Base-by-base conservation (phyloP, 2,113 vertebrate genomes). In the Neomonachus schauinslandi region DNA sequence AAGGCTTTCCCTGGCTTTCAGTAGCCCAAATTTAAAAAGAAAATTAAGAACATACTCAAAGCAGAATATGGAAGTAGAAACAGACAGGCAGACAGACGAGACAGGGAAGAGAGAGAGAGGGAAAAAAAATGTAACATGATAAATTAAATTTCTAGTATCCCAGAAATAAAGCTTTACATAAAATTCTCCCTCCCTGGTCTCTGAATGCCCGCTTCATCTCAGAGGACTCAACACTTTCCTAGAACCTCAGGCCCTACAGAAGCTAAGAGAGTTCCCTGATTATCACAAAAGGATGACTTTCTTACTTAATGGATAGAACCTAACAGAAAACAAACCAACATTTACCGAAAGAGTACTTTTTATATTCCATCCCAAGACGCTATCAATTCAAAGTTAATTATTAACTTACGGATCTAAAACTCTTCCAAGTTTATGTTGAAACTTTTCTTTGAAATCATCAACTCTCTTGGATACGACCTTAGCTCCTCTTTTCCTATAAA, bases 361-460 rank as follows among this genome's bases (percentile, higher is more conserved):
- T 63, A 76, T 59, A 76, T 57, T 80, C 2, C 4, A 53, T 82
- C 28, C 88, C 97, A 94, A 84, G 3, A 39, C 65, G 36, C 18
- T 84, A 65, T 94, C 92, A 77, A 77, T 84, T 77, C 21, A 19
- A 88, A 96, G 5, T 80, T 51, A 80, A 57, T 80, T 18, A 36
- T 94, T 95, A 94, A 99, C 99, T 98, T 98, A 99, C 99, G 96
- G 98, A 98, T 98, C 98, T 69, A 97, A 95, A 61, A 91, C 97
- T 98, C 98, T 98, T 97, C 99, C 99, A 96, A 99, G 36, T 89
- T 99, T 98, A 96, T 98, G 96, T 0, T 99, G 99, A 93, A 98
- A 98, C 85, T 98, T 99, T 95, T 99, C 98, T 88, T 98, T 99
- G 87, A 99, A 99, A 98, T 99, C 98, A 89, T 99, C 98, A n/a